These are phyloP conservation scores for Catonia carolina DNA, from an alignment of 2,888 invertebrate species.

Conservation along the genomic window DNA sequence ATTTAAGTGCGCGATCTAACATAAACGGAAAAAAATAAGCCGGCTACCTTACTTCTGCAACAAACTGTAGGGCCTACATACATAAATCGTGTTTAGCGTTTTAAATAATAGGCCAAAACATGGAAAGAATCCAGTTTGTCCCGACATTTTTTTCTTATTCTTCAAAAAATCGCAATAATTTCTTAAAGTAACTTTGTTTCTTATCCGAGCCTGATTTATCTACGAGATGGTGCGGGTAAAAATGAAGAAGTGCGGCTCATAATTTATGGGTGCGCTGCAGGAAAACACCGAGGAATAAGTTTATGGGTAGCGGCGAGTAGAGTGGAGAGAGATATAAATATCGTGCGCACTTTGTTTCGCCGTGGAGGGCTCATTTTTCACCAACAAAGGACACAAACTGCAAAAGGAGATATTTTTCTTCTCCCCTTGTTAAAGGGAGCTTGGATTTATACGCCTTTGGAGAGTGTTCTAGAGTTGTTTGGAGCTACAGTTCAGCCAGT, in stretches of 20 bases:
- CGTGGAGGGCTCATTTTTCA: slow-evolving; percentile 18
- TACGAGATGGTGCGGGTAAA: slow-evolving; percentile 20
- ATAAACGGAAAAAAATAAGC: too few species aligned
- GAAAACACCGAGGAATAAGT: slow-evolving; percentile 24
- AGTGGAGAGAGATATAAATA: slow-evolving; percentile 26
- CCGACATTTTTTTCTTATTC: too few species aligned
- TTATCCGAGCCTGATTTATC: slow-evolving; percentile 22
- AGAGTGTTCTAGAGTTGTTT: slow-evolving; percentile 19
- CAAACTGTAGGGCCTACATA: too few species aligned
- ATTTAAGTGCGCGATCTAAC: too few species aligned
- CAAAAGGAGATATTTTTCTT: slow-evolving; percentile 24
- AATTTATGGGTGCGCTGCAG: slow-evolving; percentile 14
- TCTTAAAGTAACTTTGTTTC: slow-evolving; percentile 26
- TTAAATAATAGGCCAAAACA: too few species aligned
- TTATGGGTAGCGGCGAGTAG: slow-evolving; percentile 16
- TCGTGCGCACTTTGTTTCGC: slow-evolving; percentile 25
- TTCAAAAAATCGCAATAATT: slow-evolving; percentile 23
- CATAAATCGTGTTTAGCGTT: too few species aligned
- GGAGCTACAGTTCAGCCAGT: slow-evolving; percentile 8
- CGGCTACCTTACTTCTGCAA: too few species aligned
- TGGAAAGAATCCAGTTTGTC: too few species aligned
- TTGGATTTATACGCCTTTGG: slow-evolving; percentile 23
- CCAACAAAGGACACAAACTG: slow-evolving; percentile 22
- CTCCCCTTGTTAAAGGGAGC: slow-evolving; percentile 23
- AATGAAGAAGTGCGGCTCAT: slow-evolving; percentile 24